Conservation (phyloP, 1,140 invertebrate species). For the Phortica variegata region DNA sequence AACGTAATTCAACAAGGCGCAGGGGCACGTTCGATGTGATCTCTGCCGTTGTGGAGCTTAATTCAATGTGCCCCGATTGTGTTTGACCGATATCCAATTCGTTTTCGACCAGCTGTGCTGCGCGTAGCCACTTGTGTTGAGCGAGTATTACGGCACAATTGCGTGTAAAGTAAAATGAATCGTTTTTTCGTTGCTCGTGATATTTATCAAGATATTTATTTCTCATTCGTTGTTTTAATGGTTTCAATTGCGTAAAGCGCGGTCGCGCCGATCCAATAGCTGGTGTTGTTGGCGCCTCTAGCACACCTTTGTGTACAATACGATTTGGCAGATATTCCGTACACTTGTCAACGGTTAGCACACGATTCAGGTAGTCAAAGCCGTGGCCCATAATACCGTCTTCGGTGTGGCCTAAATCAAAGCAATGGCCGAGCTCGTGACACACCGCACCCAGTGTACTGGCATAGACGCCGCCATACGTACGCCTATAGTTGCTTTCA, state of each 20-base stretch:
- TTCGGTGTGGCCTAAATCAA: slow-evolving; percentile 88
- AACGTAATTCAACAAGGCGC: slow-evolving; percentile 42
- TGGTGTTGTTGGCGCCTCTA: background rate
- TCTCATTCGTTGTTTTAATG: slow-evolving; percentile 17
- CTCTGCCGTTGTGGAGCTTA: slow-evolving; percentile 11
- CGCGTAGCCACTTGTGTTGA: slow-evolving; percentile 41
- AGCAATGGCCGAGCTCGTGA: slow-evolving; percentile 93
- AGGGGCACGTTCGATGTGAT: slow-evolving; percentile 29
- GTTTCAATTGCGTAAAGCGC: slow-evolving; percentile 60
- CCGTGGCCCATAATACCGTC: slow-evolving; percentile 93
- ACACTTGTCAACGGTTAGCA: slow-evolving; percentile 65
- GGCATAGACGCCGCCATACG: slow-evolving; percentile 84
- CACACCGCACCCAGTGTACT: slow-evolving; percentile 90
- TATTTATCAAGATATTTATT: slow-evolving; percentile 59
- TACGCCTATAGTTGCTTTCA: slow-evolving; percentile 84
- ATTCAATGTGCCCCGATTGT: slow-evolving; percentile 8
- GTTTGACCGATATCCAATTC: background rate
- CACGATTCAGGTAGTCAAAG: slow-evolving; percentile 84
- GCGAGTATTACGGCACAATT: slow-evolving; percentile 49
- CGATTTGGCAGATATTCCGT: slow-evolving; percentile 59
- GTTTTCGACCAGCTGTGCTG: background rate
- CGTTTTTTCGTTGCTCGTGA: slow-evolving; percentile 48
- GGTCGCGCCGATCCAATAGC: slow-evolving; percentile 11
- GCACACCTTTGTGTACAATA: slow-evolving; percentile 57
- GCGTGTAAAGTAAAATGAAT: slow-evolving; percentile 46